phyloP scores from a whole-genome alignment of 2,113 vertebrate genomes.

The Nettapus auritus region DNA sequence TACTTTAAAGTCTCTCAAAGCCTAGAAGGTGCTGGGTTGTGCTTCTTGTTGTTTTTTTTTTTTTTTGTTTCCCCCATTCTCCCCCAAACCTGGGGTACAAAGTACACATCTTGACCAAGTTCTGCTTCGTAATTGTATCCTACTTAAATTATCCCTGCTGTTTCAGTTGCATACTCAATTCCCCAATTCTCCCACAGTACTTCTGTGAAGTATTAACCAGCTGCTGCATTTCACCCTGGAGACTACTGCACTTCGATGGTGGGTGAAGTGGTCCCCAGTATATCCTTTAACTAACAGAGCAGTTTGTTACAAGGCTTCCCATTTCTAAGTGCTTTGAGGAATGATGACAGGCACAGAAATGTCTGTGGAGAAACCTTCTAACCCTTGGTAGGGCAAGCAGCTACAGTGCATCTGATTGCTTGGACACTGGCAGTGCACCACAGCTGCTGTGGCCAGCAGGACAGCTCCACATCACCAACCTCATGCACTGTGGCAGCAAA shows the following conservation, averaged over 20 bases:
- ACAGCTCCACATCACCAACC: background rate
- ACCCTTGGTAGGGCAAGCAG: background rate
- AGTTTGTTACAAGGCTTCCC: background rate
- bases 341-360: background rate
- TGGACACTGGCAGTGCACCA: background rate
- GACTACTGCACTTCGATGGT: background rate
- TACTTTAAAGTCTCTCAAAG: background rate
- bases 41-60: no score
- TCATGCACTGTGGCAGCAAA: background rate
- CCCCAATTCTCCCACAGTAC: background rate
- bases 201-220: background rate
- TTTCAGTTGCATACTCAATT: background rate
- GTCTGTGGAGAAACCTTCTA: background rate
- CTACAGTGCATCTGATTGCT: no score
- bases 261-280: background rate
- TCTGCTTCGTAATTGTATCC: background rate
- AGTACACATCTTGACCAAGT: background rate
- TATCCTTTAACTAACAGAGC: background rate
- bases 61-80: background rate
- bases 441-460: background rate
- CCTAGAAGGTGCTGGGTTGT: background rate
- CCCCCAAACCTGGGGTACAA: background rate
- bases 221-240: constrained; percentile 15
- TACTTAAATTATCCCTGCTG: background rate
- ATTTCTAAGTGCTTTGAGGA: background rate